phyloP scores from a whole-genome alignment of 2,797 vertebrate species.

The Aulostomus chinensis region DNA sequence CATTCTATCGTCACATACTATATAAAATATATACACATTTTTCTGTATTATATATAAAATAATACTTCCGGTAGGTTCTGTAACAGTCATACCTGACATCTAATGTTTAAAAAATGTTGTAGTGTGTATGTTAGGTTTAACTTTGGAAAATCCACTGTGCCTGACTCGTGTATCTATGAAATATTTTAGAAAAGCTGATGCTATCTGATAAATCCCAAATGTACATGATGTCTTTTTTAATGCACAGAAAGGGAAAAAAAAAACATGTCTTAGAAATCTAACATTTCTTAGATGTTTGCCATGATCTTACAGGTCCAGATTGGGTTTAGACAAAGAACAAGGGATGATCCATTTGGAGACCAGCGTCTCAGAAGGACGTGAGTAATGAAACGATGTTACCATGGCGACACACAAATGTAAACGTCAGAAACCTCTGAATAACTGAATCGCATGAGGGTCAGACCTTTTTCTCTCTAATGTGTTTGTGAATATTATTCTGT shows the following conservation, averaged over 20 bases:
- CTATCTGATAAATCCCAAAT: too few species aligned
- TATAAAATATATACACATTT: too few species aligned
- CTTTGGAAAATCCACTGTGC: too few species aligned
- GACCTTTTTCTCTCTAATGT: background rate
- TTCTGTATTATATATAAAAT: too few species aligned
- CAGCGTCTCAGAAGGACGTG: slow-evolving; percentile 86
- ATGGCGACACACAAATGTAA: background rate
- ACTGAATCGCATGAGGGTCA: background rate
- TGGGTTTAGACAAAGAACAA: slow-evolving; percentile 88
- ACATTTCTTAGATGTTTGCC: slow-evolving; percentile 12
- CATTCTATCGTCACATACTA: too few species aligned
- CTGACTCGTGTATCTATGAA: too few species aligned
- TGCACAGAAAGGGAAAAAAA: background rate
- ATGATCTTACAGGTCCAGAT: slow-evolving; percentile 85
- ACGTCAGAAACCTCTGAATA: background rate
- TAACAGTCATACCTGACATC: too few species aligned
- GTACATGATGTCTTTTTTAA: too few species aligned
- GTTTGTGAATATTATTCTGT: background rate
- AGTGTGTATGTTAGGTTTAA: too few species aligned
- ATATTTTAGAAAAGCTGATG: too few species aligned
- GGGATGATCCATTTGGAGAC: slow-evolving; percentile 92
- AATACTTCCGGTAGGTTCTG: too few species aligned
- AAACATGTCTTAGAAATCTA: background rate
- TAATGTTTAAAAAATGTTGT: too few species aligned
- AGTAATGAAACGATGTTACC: slow-evolving; percentile 66